Evolutionary conservation across 2,888 invertebrate genomes (phyloP).

Genomic region (Meganola albula): DNA sequence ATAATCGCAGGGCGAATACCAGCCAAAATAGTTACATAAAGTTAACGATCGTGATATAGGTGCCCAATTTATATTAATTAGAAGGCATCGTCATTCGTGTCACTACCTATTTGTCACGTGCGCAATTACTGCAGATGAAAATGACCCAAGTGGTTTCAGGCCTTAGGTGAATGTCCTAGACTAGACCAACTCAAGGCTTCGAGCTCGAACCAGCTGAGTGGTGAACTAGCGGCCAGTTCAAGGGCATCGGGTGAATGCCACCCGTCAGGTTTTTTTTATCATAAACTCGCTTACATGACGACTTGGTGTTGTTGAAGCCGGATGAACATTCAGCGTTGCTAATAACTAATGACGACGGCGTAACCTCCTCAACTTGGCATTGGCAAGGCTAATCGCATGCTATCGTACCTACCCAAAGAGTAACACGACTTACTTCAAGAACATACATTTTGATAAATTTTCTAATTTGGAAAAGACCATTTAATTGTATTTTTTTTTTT

Average conservation of each 20-base stretch:
- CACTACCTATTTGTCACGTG: conserved; percentile 19
- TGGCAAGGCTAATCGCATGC: no score
- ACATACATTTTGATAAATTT: conserved; percentile 23
- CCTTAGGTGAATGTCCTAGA: conserved; percentile 65
- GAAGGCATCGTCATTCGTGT: conserved; percentile 30
- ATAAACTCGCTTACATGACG: conserved; percentile 58
- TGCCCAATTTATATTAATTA: conserved; percentile 21
- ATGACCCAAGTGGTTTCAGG: conserved; percentile 37
- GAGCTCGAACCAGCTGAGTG: conserved; percentile 61
- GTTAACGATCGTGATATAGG: conserved; percentile 34
- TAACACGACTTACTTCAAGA: conserved; percentile 19
- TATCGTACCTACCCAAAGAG: no score
- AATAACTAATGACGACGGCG: conserved; percentile 45
- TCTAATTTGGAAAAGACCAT: no score
- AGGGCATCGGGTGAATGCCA: conserved; percentile 74
- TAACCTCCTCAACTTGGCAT: no score
- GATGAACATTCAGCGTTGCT: conserved; percentile 49
- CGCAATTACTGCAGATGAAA: conserved; percentile 32
- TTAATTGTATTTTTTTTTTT: no score
- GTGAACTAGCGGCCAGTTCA: conserved; percentile 66
- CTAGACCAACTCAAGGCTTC: conserved; percentile 60
- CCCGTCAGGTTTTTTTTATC: conserved; percentile 65
- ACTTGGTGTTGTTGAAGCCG: conserved; percentile 58
- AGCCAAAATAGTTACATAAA: conserved; percentile 36
- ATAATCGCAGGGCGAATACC: conserved; percentile 31